Percentiles rank a stretch among this genome's conserved stretches.
phyloP scores from a whole-genome alignment of 2,888 invertebrate species.

The Drosophila sordidula region DNA sequence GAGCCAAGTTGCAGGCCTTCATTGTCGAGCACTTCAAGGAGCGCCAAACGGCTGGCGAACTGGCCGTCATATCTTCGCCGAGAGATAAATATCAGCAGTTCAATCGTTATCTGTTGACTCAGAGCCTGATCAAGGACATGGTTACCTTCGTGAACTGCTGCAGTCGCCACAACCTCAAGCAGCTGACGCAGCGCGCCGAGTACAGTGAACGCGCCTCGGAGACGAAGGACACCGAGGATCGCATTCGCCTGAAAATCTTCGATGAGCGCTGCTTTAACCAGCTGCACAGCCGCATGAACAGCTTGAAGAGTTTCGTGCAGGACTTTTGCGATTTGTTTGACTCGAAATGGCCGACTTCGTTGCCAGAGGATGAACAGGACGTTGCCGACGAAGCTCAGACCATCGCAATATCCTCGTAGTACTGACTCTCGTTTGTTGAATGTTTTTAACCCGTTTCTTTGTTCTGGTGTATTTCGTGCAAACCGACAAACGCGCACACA shows the following conservation, averaged over 20 bases:
- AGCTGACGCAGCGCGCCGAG: slow-evolving; percentile 19
- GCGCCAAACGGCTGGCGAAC: background rate
- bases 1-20: slow-evolving; percentile 10
- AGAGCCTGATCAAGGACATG: slow-evolving; percentile 40
- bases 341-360: background rate
- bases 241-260: slow-evolving; percentile 37
- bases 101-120: slow-evolving; percentile 14
- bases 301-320: slow-evolving; percentile 12
- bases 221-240: slow-evolving; percentile 19
- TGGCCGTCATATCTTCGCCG: too few species aligned
- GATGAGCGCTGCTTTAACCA: slow-evolving; percentile 41
- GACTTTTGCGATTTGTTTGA: slow-evolving; percentile 37
- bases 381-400: background rate
- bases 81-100: background rate
- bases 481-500: slow-evolving; percentile 8
- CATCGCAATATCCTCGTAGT: slow-evolving; percentile 8
- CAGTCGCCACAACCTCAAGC: slow-evolving; percentile 4
- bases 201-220: slow-evolving; percentile 6
- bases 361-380: background rate
- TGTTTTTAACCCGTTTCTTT: slow-evolving; percentile 22
- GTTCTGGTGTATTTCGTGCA: slow-evolving; percentile 2
- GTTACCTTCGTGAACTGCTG: slow-evolving; percentile 19
- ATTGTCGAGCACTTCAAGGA: background rate
- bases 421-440: background rate
- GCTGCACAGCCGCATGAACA: slow-evolving; percentile 33